phyloP scores from a whole-genome alignment of 2,113 vertebrate genomes.

The Anguilla japonica region DNA sequence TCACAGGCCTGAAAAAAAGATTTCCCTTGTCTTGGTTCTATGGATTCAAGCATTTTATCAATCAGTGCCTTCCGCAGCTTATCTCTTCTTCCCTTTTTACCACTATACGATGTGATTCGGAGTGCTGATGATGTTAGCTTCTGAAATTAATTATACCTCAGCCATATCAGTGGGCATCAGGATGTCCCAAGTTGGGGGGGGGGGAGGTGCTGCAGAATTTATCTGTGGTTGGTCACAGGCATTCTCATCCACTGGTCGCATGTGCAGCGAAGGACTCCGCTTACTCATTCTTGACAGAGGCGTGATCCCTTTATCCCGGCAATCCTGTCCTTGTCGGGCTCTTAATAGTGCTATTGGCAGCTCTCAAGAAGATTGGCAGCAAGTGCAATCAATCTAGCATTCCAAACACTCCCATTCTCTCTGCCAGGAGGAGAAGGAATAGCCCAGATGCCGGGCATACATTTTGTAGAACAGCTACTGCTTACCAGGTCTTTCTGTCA shows the following conservation, averaged over 20 bases:
- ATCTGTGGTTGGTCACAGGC: not conserved
- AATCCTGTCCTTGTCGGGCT: conserved; percentile 39
- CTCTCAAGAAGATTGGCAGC: conserved; percentile 63
- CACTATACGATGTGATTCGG: conserved; percentile 37
- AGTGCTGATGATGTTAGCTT: conserved; percentile 53
- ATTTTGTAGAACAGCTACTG: conserved; percentile 39
- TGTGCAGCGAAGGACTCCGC: conserved; percentile 24
- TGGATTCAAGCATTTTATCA: conserved; percentile 34
- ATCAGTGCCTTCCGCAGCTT: conserved; percentile 35
- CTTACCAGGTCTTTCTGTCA: not conserved
- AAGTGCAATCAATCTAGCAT: conserved; percentile 66
- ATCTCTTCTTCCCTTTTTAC: conserved; percentile 43
- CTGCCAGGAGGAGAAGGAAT: conserved; percentile 58
- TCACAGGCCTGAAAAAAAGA: not conserved
- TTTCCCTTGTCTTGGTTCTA: conserved; percentile 32
- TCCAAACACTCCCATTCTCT: conserved; percentile 28
- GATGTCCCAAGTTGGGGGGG: conserved; percentile 19
- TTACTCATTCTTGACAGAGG: conserved; percentile 48
- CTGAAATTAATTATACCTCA: conserved; percentile 48
- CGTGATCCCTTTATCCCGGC: conserved; percentile 66
- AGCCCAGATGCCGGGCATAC: conserved; percentile 48
- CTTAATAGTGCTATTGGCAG: conserved; percentile 63
- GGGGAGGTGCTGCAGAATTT: not conserved
- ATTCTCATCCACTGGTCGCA: conserved; percentile 1
- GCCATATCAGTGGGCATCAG: conserved; percentile 20